Evolutionary conservation across 2,888 invertebrate genomes (phyloP), one percentile per base, ranked within the genome.

Genomic region (Meandrusa payeni): DNA sequence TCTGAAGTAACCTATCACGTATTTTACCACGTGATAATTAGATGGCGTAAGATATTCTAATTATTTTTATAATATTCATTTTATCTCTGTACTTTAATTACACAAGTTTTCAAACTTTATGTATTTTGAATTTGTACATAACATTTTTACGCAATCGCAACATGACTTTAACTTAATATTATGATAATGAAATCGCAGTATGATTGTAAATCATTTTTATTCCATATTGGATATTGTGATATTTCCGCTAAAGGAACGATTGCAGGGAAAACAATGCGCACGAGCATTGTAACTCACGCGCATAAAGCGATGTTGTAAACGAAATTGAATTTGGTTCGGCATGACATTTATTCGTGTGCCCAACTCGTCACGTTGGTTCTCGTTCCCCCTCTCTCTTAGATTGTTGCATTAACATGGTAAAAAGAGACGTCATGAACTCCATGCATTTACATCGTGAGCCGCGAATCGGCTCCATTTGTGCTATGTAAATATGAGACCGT

Each of bases 401-500:
- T 52, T 47, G 40, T 40, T 48, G 48, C 46, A 41, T 44, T 42
- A 38, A 47, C 51, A 51, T 36, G 66, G 53, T 64, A 59, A 65
- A 78, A 69, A 70, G 71, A 63, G 71, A 79, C 53, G 62, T 57
- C 61, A 59, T 52, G 63, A 68, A 58, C 61, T 59, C 60, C 52
- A 57, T 49, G 46, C 56, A 66, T 64, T 64, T 59, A 61, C 52
- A 58, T 55, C 55, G 50, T 47, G 55, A 56, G 50, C 55, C 54
- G 57, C 57, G 56, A 54, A 59, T 62, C 61, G 59, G 59, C 64
- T 68, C 57, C 69, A 65, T 62, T 73, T 65, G 69, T 68, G 75
- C 65, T 75, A 76, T 79, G 78, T 76, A 77, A 77, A 77, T 78
- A 66, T 63, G 57, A 67, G 66, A 72, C 68, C 69, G 77, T 76